Evolutionary conservation across 1,140 invertebrate species (phyloP).

Genomic region (Drosophila bifasciata): DNA sequence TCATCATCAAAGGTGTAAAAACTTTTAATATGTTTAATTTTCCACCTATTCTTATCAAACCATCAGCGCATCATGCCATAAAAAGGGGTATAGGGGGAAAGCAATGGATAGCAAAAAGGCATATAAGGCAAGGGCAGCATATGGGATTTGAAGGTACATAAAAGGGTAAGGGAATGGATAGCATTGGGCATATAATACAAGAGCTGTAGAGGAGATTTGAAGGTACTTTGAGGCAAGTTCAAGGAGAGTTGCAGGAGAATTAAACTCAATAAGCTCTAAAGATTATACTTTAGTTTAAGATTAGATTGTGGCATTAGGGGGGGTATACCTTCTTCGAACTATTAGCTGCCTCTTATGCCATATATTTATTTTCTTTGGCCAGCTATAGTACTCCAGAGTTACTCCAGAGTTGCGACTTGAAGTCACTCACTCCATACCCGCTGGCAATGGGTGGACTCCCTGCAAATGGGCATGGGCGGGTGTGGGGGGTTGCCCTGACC

Average conservation of each 20-base stretch:
- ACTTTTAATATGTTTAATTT: constrained; percentile 84
- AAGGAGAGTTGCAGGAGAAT: no score
- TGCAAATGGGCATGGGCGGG: not conserved
- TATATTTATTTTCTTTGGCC: constrained; percentile 1
- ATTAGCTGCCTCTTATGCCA: not conserved
- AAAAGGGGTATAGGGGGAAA: no score
- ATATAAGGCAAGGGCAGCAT: not conserved
- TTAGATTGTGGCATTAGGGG: no score
- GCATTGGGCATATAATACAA: no score
- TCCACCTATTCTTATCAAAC: constrained; percentile 61
- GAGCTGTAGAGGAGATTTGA: no score
- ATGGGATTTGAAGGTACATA: no score
- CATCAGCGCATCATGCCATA: not conserved
- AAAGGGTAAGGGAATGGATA: no score
- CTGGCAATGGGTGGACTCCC: constrained; percentile 11
- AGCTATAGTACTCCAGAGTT: no score
- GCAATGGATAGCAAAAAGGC: not conserved
- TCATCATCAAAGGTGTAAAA: constrained; percentile 83
- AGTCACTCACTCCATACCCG: not conserved
- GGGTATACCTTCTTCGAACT: not conserved
- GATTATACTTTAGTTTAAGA: no score
- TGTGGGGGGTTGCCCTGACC: no score
- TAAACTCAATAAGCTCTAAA: no score
- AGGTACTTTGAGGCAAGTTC: no score
- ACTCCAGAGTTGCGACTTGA: not conserved